phyloP scores from a whole-genome alignment of 1,140 invertebrate genomes.

The Ladona fulva region DNA sequence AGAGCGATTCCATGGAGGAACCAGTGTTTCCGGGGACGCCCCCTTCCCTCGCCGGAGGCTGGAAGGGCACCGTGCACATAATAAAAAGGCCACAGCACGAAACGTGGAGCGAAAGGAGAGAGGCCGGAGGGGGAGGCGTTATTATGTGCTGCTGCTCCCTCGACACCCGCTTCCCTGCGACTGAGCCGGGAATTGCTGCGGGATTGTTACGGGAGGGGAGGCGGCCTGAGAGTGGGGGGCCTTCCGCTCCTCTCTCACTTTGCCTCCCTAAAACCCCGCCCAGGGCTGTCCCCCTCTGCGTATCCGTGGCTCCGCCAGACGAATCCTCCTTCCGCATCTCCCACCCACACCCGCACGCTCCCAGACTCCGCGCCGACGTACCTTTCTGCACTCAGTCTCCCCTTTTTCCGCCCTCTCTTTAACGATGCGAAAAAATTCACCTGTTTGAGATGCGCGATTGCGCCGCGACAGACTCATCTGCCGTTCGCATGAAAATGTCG shows the following conservation, averaged over 20 bases:
- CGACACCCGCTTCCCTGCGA: neutral
- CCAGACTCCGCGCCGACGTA: no score
- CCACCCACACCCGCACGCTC: neutral
- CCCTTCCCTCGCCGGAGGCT: no score
- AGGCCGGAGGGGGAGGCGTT: no score
- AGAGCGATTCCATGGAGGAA: no score
- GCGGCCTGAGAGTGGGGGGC: slow-evolving; percentile 1
- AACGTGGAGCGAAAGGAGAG: no score
- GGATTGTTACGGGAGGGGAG: slow-evolving; percentile 11
- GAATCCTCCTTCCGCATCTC: neutral
- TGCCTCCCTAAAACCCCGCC: neutral
- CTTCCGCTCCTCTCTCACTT: neutral
- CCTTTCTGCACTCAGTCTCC: neutral
- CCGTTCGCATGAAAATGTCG: no score
- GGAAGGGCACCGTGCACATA: no score
- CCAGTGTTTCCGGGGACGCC: no score
- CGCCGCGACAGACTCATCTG: no score
- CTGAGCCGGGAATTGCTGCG: neutral
- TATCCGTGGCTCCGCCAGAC: neutral
- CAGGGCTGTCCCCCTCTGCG: neutral
- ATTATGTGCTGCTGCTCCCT: neutral
- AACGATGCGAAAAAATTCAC: no score
- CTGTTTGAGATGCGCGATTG: no score
- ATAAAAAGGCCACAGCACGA: no score
- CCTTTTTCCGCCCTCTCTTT: neutral